These are phyloP conservation scores for Littorina saxatilis DNA, from an alignment of 1,140 invertebrate genomes.

Conservation along the genomic window DNA sequence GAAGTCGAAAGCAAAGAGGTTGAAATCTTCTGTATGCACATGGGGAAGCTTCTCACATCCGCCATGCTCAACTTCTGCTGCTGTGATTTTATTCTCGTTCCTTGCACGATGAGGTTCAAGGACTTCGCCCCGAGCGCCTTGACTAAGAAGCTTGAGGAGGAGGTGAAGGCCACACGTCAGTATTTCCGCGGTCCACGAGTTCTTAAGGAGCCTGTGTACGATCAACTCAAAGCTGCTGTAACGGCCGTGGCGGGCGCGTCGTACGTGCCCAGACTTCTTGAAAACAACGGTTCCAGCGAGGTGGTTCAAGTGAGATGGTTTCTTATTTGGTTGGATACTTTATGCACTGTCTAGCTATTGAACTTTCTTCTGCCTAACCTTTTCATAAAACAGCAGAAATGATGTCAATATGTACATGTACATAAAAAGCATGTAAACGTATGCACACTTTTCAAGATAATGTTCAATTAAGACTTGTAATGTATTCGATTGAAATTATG, in stretches of 20 bases:
- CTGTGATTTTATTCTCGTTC: background rate
- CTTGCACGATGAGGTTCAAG: background rate
- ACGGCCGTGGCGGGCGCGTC: background rate
- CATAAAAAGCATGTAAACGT: too few species aligned
- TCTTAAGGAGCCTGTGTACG: background rate
- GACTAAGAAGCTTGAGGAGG: background rate
- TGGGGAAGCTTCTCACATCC: background rate
- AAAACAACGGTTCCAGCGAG: too few species aligned
- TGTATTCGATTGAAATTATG: too few species aligned
- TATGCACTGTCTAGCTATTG: too few species aligned
- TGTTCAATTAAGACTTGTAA: too few species aligned
- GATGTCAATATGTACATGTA: too few species aligned
- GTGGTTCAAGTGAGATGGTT: too few species aligned
- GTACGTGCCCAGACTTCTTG: background rate
- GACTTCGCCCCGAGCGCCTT: background rate
- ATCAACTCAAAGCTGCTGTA: background rate
- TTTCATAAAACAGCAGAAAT: too few species aligned
- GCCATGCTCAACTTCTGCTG: background rate
- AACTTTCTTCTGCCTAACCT: too few species aligned
- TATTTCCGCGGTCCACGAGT: background rate
- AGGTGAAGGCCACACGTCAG: background rate
- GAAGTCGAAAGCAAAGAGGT: background rate
- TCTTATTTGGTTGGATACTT: too few species aligned
- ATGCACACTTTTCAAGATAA: too few species aligned
- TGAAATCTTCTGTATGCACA: background rate